These are phyloP conservation scores for Orestias chungarensis DNA, from an alignment of 2,797 vertebrate genomes.

Conservation along the genomic window DNA sequence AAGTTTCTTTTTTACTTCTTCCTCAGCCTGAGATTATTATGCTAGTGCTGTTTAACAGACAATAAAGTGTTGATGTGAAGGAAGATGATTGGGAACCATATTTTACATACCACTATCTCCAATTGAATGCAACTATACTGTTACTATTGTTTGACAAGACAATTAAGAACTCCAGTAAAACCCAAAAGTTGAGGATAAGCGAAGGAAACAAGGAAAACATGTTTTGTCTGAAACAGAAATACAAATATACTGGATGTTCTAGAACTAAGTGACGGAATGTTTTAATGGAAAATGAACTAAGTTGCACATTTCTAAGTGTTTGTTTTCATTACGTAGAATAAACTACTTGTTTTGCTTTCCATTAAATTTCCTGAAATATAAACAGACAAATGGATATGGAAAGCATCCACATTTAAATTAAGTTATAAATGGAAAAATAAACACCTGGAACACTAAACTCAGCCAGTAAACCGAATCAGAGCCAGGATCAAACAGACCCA, in stretches of 20 bases:
- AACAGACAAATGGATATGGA: not conserved
- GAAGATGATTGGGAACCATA: not conserved
- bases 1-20: slow-evolving; percentile 22
- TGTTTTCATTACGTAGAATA: not conserved
- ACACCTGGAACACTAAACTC: slow-evolving; percentile 5
- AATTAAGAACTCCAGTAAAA: not conserved
- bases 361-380: not conserved
- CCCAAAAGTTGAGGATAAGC: not conserved
- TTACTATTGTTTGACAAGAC: not conserved
- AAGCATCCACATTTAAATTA: slow-evolving; percentile 5
- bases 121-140: slow-evolving; percentile 15
- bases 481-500: slow-evolving; percentile 11
- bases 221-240: not conserved
- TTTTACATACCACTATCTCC: not conserved
- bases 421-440: slow-evolving; percentile 5
- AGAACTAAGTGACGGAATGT: not conserved
- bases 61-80: not conserved
- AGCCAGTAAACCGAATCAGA: slow-evolving; percentile 14
- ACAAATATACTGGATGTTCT: not conserved
- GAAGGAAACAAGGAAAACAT: not conserved
- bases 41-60: slow-evolving; percentile 15
- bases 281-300: not conserved
- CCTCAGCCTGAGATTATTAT: not conserved
- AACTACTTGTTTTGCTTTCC: not conserved
- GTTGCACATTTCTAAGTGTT: not conserved